Evolutionary conservation across 2,113 vertebrate genomes (phyloP), one percentile per base, ranked within the genome.

Genomic region (human (Homo sapiens)): DNA sequence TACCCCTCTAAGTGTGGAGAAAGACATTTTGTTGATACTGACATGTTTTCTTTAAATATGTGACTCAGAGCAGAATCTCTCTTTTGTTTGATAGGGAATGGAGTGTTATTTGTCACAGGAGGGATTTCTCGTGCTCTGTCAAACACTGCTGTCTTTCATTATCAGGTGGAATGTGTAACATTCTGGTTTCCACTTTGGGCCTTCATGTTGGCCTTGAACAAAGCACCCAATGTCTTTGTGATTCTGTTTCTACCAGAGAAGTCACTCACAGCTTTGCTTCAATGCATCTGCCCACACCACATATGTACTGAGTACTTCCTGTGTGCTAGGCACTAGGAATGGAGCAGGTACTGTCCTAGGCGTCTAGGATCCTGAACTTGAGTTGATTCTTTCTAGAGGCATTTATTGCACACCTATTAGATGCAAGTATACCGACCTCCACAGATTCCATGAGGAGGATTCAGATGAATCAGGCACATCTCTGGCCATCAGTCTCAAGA

Each of bases 21-120:
- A 92, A 85, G 81, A 57, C 23, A 22, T 73, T 92, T 92, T 87
- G 70, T 84, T 96, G 92, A 92, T 72, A 48, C 75, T 16, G 66
- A 92, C 76, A 89, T 52, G 35, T 90, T 94, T 64, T 88, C 86
- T 96, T 96, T 81, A 80, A 78, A 43, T 61, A 14, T 3, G 0
- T 90, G 84, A 93, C 93, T 94, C 84, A 79, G 78, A 88, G 20
- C 45, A 85, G 76, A 84, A 40, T 78, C 64, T 92, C 20, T 12
- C 9, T 76, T 92, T 89, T 38, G 83, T 20, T 35, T 92, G 18
- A 18, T 18, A n/a, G 70, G 45, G 73, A 94, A 18, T 4, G 30
- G 52, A 52, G 9, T 2, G 12, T 38, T 43, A 14, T 40, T 55
- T 79, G 66, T 85, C 55, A 9, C 4, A 1, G 66, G 43, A 75